Conservation (phyloP, 1,140 invertebrate genomes). For the Melanaphis sacchari region DNA sequence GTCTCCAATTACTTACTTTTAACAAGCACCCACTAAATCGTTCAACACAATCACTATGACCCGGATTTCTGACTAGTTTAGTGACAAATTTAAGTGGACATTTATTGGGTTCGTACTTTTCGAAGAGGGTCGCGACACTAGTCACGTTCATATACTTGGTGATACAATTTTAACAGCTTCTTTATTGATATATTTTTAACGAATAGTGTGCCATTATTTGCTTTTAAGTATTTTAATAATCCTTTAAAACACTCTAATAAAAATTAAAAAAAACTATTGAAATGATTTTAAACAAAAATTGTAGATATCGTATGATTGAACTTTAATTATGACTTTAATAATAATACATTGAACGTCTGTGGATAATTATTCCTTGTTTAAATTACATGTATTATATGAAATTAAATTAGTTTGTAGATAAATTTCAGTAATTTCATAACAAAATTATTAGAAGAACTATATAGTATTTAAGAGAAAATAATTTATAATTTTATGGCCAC, state of each 20-base stretch:
- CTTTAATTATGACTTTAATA: neutral
- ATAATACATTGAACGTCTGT: neutral
- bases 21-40: constrained; percentile 42
- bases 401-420: neutral
- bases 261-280: neutral
- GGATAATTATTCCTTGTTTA: neutral
- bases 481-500: neutral
- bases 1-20: constrained; percentile 56
- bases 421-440: neutral
- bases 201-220: neutral
- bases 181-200: neutral
- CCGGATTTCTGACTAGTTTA: constrained; percentile 18
- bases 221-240: neutral
- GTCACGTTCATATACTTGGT: neutral
- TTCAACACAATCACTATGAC: neutral
- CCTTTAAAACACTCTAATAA: neutral
- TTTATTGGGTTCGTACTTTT: constrained; percentile 17
- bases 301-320: neutral
- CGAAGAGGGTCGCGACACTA: neutral
- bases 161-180: constrained; percentile 16
- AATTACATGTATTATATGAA: neutral
- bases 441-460: neutral
- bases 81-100: constrained; percentile 49
- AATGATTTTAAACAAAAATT: neutral
- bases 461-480: neutral